Evolutionary conservation across 2,888 invertebrate species (phyloP).

Genomic region (Melanostoma scalare): DNA sequence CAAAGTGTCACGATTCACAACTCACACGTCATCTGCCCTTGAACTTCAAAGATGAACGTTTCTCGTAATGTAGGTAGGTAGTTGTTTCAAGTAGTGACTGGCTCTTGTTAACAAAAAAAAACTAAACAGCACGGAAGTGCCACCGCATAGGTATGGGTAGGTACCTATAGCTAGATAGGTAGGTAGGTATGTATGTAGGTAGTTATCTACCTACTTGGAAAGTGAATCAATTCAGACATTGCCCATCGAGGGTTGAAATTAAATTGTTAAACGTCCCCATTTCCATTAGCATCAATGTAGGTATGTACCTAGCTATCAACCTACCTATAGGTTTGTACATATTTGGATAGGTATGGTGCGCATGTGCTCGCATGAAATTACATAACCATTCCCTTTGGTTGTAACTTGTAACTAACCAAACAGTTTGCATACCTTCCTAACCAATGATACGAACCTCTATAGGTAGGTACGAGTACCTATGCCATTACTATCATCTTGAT

Average conservation of each 20-base stretch:
- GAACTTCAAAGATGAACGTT: conserved; percentile 74
- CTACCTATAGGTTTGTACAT: background rate
- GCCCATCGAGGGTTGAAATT: too few relatives aligned
- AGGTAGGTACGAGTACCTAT: background rate
- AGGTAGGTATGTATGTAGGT: too few relatives aligned
- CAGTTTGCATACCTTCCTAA: background rate
- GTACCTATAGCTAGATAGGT: background rate
- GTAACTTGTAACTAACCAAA: background rate
- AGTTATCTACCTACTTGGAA: too few relatives aligned
- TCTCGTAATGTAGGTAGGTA: conserved; percentile 35
- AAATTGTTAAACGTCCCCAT: too few relatives aligned
- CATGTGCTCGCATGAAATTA: conserved; percentile 43
- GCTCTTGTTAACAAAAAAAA: too few relatives aligned
- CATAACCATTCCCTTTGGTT: conserved; percentile 1
- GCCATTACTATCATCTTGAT: background rate
- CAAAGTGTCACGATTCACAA: conserved; percentile 62
- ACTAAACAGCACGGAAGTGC: conserved; percentile 16
- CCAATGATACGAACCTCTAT: too few relatives aligned
- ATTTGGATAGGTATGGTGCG: background rate
- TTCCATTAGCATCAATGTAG: too few relatives aligned
- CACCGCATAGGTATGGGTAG: background rate
- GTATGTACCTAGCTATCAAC: background rate
- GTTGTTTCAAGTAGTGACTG: conserved; percentile 28
- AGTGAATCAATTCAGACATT: too few relatives aligned
- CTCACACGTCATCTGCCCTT: conserved; percentile 74